Evolutionary conservation across 2,888 invertebrate species (phyloP), one percentile per base, ranked within the genome.

Genomic region (Eudasyphora cyanicolor): DNA sequence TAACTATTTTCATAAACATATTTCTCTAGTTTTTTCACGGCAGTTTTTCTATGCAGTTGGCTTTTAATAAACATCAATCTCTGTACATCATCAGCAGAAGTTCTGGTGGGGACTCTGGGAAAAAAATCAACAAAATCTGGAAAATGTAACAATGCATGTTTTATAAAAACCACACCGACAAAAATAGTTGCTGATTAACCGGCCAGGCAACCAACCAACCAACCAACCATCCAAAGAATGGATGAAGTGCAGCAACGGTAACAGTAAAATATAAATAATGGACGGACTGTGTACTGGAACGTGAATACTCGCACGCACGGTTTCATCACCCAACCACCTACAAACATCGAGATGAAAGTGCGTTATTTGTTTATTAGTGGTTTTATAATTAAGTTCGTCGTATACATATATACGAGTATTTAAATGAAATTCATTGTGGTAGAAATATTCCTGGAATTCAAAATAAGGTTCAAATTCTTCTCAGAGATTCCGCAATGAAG

Each of bases 131-230:
- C 10, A 45, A 12, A 12, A 3, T 17, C 21, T 57, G 27, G 27
- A 24, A 27, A 57, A 24, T 79, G 71, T 45, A 17, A 69, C 62
- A 62, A 71, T 77, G 45, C 74, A 42, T 74, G 77, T 64, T 71
- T 54, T 60, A 57, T 24, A 51, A 64, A 82, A 79, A 82, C 82
- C 82, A 27, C 57, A 57, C 78, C 75, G 76, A 73, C 79, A 76
- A 82, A 82, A 82, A 82, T 82, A 79, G 82, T 79, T 82, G 79
- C 79, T 82, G 82, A 82, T 82, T 82, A 82, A 79, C 69, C 60
- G 60, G 38, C 14, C 7, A 45, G n/a, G 7, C 45, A 12, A 45
- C 35, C 35, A 35, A 10, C 35, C 35, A 35, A 10, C 51, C n/a
- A 45, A 45, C 45, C 45, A 45, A 45, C 45, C 24, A 24, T 79